A percentile compares a stretch with the other conserved stretches of the same genome.
Evolutionary conservation across 1,140 invertebrate species (phyloP).

Genomic region (Maconellicoccus hirsutus): DNA sequence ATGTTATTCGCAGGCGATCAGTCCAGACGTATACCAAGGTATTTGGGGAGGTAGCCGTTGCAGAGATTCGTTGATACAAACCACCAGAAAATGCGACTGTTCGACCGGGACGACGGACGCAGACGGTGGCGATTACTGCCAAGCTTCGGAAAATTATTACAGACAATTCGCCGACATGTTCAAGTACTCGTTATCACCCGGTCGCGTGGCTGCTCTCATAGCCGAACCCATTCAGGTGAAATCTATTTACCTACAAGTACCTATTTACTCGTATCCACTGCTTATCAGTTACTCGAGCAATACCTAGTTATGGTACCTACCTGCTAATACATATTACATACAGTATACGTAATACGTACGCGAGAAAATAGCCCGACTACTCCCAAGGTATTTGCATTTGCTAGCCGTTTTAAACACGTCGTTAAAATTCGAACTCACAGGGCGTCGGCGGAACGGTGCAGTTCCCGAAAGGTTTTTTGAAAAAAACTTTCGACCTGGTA

Average conservation of each 20-base stretch:
- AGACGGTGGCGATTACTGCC: slow-evolving; percentile 46
- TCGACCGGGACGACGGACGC: no score
- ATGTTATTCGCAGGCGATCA: slow-evolving; percentile 49
- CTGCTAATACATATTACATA: no score
- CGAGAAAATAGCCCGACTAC: no score
- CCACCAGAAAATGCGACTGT: slow-evolving; percentile 55
- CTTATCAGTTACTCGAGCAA: no score
- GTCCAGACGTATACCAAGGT: slow-evolving; percentile 85
- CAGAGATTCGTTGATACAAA: slow-evolving; percentile 75
- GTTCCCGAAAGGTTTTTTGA: slow-evolving; percentile 78
- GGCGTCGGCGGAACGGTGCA: slow-evolving; percentile 84
- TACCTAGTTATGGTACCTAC: no score
- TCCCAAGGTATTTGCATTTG: no score
- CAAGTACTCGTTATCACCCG: slow-evolving; percentile 57
- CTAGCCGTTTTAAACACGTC: background rate
- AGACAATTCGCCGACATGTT: slow-evolving; percentile 69
- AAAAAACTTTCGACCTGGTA: slow-evolving; percentile 66
- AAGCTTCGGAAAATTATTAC: slow-evolving; percentile 64
- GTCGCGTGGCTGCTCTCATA: slow-evolving; percentile 73
- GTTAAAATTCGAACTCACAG: slow-evolving; percentile 35
- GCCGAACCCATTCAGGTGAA: slow-evolving; percentile 82
- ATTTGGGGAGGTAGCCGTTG: slow-evolving; percentile 78
- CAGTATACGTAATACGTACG: no score
- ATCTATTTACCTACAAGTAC: no score
- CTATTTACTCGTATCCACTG: no score